These are phyloP conservation scores for Micromussa lordhowensis DNA, from an alignment of 92 coral and sea anemone species.

Conservation along the genomic window DNA sequence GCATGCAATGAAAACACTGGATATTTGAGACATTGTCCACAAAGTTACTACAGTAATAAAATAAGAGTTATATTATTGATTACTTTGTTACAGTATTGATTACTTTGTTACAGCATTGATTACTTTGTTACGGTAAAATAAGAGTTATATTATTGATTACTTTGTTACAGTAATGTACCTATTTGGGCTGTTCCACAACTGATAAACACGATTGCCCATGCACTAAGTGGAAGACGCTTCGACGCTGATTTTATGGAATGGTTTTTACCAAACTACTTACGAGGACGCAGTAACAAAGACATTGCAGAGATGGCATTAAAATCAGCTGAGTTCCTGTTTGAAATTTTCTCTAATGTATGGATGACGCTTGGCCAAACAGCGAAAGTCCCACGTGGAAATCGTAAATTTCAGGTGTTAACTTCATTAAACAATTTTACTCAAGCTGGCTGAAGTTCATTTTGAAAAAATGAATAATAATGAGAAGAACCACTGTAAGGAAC, in stretches of 20 bases:
- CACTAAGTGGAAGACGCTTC: constrained; percentile 57
- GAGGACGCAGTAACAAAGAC: constrained; percentile 34
- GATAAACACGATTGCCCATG: too few relatives aligned
- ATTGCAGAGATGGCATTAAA: constrained; percentile 1
- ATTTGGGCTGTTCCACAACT: constrained; percentile 53
- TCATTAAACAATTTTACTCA: too few relatives aligned
- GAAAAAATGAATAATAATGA: too few relatives aligned
- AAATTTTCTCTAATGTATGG: constrained; percentile 35
- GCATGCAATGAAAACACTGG: too few relatives aligned
- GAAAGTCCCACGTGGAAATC: constrained; percentile 39
- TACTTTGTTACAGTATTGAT: too few relatives aligned
- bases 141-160: too few relatives aligned
- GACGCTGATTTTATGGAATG: constrained; percentile 27
- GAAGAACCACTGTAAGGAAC: too few relatives aligned
- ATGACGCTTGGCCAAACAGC: constrained; percentile 35
- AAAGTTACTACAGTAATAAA: too few relatives aligned
- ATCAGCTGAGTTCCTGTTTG: constrained; percentile 40
- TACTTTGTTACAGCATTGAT: too few relatives aligned
- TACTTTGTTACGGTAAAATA: too few relatives aligned
- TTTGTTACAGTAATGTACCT: constrained; percentile 49
- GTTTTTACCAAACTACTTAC: constrained; percentile 43
- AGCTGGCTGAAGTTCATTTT: constrained; percentile 13
- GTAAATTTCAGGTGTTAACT: constrained; percentile 51
- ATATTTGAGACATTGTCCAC: too few relatives aligned
- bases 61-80: too few relatives aligned